phyloP scores from a whole-genome alignment of 2,113 vertebrate species.

The Tamias sibiricus region DNA sequence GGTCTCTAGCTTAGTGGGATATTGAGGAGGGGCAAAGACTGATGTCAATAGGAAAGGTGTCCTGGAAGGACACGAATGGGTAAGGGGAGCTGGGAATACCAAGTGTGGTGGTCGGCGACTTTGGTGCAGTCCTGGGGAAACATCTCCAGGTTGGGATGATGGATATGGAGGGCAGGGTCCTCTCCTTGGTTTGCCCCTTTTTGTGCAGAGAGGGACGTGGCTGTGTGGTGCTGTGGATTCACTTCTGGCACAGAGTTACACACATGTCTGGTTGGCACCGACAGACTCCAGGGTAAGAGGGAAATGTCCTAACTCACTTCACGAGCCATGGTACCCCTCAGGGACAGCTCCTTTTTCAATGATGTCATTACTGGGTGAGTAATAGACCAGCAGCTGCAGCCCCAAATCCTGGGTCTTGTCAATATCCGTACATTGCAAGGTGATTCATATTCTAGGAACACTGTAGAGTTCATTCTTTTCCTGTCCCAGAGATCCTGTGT shows the following conservation, averaged over 20 bases:
- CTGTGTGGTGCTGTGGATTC: accelerated
- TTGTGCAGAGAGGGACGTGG: not conserved
- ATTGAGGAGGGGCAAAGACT: not conserved
- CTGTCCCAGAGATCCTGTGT: not conserved
- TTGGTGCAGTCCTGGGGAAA: not conserved
- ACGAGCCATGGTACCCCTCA: not conserved
- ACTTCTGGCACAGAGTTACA: constrained; percentile 45
- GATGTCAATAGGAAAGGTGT: not conserved
- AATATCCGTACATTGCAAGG: constrained; percentile 69
- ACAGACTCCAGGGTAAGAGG: constrained; percentile 56
- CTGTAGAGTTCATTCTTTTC: not conserved
- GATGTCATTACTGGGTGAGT: accelerated
- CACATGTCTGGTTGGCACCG: constrained; percentile 58
- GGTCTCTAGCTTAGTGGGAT: not conserved
- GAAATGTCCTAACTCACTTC: accelerated
- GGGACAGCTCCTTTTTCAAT: not conserved
- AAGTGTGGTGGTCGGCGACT: not conserved
- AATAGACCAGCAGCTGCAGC: constrained; percentile 57
- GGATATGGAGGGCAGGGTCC: accelerated
- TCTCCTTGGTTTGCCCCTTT: not conserved
- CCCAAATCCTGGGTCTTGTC: constrained; percentile 53
- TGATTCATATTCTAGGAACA: constrained; percentile 58
- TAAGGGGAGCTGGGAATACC: not conserved
- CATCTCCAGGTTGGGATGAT: not conserved
- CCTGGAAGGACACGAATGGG: not conserved